These are phyloP conservation scores for Daphoenositta chrysoptera DNA, from an alignment of 2,113 vertebrate species.

Conservation along the genomic window DNA sequence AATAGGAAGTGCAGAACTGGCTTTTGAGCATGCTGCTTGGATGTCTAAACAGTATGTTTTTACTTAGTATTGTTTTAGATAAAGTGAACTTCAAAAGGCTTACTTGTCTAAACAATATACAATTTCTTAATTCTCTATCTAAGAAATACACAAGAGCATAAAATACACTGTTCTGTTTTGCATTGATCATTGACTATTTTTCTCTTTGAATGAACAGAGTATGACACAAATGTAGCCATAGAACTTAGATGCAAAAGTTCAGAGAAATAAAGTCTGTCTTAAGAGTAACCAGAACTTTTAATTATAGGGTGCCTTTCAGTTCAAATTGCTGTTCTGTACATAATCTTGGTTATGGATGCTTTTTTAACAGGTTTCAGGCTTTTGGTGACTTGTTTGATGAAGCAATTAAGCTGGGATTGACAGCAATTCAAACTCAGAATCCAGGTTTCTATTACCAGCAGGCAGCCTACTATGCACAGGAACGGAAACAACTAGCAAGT, in stretches of 20 bases:
- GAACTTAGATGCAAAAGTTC: not conserved
- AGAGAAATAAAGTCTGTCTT: not conserved
- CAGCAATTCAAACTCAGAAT: conserved; percentile 98
- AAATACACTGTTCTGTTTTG: not conserved
- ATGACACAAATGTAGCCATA: not conserved
- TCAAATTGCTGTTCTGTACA: not conserved
- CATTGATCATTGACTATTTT: not conserved
- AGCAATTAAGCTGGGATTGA: conserved; percentile 94
- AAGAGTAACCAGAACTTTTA: not conserved
- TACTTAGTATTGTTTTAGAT: not conserved
- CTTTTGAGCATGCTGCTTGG: conserved; percentile 96
- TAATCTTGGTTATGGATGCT: not conserved
- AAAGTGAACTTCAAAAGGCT: not conserved
- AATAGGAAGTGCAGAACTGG: conserved; percentile 92
- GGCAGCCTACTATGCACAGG: conserved; percentile 93
- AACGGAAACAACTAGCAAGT: conserved; percentile 85
- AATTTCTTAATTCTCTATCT: not conserved
- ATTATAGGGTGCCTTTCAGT: not conserved
- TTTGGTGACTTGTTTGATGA: conserved; percentile 99
- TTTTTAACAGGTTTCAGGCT: conserved; percentile 84
- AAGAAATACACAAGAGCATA: not conserved
- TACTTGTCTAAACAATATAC: not conserved
- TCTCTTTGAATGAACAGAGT: not conserved
- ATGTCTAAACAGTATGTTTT: conserved; percentile 97
- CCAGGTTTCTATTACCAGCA: conserved; percentile 99